These are phyloP conservation scores for Drosophila nr. perissopoda DNA, from an alignment of 2,888 invertebrate species.

Conservation along the genomic window DNA sequence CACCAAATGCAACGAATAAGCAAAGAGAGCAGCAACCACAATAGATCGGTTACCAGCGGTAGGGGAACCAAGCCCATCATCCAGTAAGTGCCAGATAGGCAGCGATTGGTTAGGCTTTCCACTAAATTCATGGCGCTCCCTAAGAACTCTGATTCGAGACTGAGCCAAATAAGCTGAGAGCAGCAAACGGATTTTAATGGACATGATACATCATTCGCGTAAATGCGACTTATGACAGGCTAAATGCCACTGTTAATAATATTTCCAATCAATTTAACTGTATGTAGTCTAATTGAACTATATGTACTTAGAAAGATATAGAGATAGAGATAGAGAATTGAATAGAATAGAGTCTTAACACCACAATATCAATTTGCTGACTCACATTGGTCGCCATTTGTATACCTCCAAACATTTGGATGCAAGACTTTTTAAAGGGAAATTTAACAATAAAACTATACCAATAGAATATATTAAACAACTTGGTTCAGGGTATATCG, in stretches of 20 bases:
- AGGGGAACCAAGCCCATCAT: slow-evolving; percentile 49
- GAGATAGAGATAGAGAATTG: too few relatives aligned
- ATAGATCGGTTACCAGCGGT: slow-evolving; percentile 18
- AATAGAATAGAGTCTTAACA: not conserved
- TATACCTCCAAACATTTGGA: too few relatives aligned
- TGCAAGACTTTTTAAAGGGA: too few relatives aligned
- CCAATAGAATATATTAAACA: too few relatives aligned
- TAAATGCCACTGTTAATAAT: slow-evolving; percentile 21
- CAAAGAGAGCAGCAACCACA: slow-evolving; percentile 26
- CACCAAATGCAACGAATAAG: slow-evolving; percentile 46
- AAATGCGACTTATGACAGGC: slow-evolving; percentile 28
- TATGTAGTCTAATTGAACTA: not conserved
- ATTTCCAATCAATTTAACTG: not conserved
- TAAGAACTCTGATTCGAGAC: slow-evolving; percentile 13
- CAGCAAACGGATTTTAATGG: not conserved
- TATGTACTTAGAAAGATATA: not conserved
- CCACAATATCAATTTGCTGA: slow-evolving; percentile 1
- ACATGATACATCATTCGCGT: slow-evolving; percentile 30
- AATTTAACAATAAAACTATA: too few relatives aligned
- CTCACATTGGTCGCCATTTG: not conserved
- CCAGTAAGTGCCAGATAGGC: slow-evolving; percentile 34
- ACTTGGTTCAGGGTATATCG: too few relatives aligned
- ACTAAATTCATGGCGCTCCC: slow-evolving; percentile 48
- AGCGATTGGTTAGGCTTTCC: slow-evolving; percentile 41
- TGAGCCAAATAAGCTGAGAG: not conserved